Conservation (phyloP, 2,797 vertebrate genomes). For the Sebastes vulpes region DNA sequence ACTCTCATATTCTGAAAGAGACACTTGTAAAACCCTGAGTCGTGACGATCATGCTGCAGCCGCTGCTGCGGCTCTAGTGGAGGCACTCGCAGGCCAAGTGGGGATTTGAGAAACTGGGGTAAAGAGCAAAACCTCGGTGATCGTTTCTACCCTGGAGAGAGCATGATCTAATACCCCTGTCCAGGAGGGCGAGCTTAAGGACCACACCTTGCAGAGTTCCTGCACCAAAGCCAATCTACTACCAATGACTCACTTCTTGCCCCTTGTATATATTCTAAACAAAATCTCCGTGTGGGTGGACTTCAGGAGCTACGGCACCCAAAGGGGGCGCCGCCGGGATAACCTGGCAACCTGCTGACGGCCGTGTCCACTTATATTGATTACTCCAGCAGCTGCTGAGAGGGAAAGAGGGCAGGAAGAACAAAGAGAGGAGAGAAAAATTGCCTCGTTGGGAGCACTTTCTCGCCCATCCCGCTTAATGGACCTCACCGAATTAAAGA, state of each 20-base stretch:
- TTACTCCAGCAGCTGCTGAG: constrained; percentile 74
- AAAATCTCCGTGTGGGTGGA: constrained; percentile 39
- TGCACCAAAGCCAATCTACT: constrained; percentile 49
- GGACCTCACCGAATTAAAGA: constrained; percentile 92
- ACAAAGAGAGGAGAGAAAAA: constrained; percentile 74
- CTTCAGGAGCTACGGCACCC: constrained; percentile 50
- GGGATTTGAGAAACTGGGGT: constrained; percentile 76
- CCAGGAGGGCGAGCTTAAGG: constrained; percentile 50
- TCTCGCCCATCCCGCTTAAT: constrained; percentile 87
- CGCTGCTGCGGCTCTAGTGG: constrained; percentile 52
- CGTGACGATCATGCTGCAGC: constrained; percentile 66
- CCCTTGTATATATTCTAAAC: constrained; percentile 57
- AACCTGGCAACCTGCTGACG: constrained; percentile 66
- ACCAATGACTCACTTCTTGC: constrained; percentile 28
- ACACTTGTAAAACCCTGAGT: constrained; percentile 78
- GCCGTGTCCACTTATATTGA: constrained; percentile 75
- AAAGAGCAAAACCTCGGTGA: constrained; percentile 68
- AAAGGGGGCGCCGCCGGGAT: constrained; percentile 49
- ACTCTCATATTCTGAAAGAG: constrained; percentile 73
- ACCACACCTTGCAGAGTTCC: constrained; percentile 31
- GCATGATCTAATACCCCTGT: constrained; percentile 54
- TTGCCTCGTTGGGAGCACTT: constrained; percentile 75
- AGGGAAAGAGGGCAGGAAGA: constrained; percentile 57
- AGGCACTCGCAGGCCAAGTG: constrained; percentile 74
- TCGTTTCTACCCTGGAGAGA: constrained; percentile 59